Percentiles rank a stretch among this genome's conserved stretches.
Conservation (phyloP, 2,113 vertebrate genomes). For the Bucco capensis region DNA sequence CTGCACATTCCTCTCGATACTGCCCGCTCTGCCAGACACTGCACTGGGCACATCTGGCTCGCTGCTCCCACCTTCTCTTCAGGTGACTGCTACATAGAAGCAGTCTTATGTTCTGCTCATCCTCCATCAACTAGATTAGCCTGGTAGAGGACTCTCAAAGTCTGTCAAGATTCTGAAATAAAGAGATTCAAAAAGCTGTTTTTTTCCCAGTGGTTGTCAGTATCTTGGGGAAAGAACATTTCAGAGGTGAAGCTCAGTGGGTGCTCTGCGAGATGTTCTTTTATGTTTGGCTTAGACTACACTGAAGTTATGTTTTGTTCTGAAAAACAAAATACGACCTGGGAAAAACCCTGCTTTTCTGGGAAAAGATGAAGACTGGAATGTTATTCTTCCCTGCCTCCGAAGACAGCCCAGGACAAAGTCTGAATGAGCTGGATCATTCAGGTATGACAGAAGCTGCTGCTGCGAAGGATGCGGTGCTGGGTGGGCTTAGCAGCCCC, state of each 20-base stretch:
- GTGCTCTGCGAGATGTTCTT: neutral
- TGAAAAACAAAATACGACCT: neutral
- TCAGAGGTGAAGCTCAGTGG: neutral
- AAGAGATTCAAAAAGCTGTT: neutral
- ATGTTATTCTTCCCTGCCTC: neutral
- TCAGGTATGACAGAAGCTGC: neutral
- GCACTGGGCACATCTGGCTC: neutral
- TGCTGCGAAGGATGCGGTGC: neutral
- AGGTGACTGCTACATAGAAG: neutral
- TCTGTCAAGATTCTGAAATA: slow-evolving; percentile 23
- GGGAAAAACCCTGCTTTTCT: neutral
- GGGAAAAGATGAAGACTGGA: slow-evolving; percentile 16
- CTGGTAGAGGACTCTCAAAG: neutral
- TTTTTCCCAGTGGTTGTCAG: neutral
- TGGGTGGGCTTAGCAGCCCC: neutral
- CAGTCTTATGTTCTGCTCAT: neutral
- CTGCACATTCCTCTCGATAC: neutral
- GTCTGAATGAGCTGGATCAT: slow-evolving; percentile 24
- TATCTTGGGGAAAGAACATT: neutral
- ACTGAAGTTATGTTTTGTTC: neutral
- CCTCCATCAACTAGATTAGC: neutral
- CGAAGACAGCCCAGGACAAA: neutral
- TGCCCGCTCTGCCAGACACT: neutral
- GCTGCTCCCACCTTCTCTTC: neutral
- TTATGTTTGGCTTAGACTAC: neutral